Evolutionary conservation across 2,888 invertebrate species (phyloP).

Genomic region (Mimachlamys varia): DNA sequence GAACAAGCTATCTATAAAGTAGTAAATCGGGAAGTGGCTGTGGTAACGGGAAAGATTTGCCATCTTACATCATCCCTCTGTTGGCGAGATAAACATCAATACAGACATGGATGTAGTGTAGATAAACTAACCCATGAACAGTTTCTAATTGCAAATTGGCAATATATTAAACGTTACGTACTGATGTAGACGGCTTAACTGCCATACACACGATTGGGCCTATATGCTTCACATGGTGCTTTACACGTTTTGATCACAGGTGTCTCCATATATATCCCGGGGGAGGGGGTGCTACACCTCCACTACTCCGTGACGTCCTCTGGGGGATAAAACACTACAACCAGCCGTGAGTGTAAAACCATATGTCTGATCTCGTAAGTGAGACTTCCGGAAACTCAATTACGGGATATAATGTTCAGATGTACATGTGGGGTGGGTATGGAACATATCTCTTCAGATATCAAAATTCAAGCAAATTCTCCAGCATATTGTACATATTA

Average conservation of each 20-base stretch:
- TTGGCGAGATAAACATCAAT: conserved; percentile 22
- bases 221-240: not conserved
- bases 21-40: too few relatives aligned
- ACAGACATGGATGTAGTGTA: not conserved
- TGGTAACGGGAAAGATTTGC: not conserved
- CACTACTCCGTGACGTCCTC: conserved; percentile 11
- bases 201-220: not conserved
- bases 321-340: conserved; percentile 3
- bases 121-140: conserved; percentile 23
- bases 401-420: conserved; percentile 17
- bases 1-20: not conserved
- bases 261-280: not conserved
- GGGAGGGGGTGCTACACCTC: not conserved
- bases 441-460: conserved; percentile 11
- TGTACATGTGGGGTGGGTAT: conserved; percentile 3
- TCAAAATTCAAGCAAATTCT: not conserved
- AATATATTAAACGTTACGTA: not conserved
- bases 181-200: conserved; percentile 12
- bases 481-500: conserved; percentile 11
- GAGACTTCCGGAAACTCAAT: conserved; percentile 32
- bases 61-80: not conserved
- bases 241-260: conserved; percentile 9
- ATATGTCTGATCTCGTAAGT: conserved; percentile 32
- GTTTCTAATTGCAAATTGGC: conserved; percentile 31
- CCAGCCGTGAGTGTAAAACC: conserved; percentile 24